Base-by-base conservation (phyloP, 2,113 vertebrate genomes). In the Lepidothrix coronata region DNA sequence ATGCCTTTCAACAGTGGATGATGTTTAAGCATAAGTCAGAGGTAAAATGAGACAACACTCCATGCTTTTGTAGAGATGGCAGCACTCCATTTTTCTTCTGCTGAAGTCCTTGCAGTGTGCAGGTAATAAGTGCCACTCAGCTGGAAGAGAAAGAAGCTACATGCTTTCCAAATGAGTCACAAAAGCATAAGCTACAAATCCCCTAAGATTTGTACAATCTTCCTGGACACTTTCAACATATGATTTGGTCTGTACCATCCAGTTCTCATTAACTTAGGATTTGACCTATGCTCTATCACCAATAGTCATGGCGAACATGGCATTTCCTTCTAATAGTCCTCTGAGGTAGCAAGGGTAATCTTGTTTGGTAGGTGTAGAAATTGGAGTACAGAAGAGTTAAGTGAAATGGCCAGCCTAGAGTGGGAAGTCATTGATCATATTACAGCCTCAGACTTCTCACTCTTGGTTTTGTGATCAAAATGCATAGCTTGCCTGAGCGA, bases 1-100 rank as follows among this genome's bases (percentile, higher is more conserved):
- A 21, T 35, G 73, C 41, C 37, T 91, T 94, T 91, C 72, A 79
- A 14, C 30, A 27, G 65, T 52, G 39, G n/a, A 15, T 84, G 76
- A 76, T 89, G 31, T 66, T 81, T 75, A 62, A 93, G 48, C 65
- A 72, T 78, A 74, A 86, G 76, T 95, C 84, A 93, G 52, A 62
- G 81, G 86, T 91, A 86, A 95, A 87, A 93, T 3, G 5, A 57
- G 80, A 93, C 76, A 82, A 39, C 65, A 72, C 65, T 94, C 55
- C 35, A 44, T 1, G 2, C 39, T 57, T 30, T 51, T 41, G 52
- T 65, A 74, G 54, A 93, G 52, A 85, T 39, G 52, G 59, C 3
- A 3, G 73, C 43, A 71, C 49, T 89, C 74, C 11, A 41, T 75
- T 74, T 92, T 71, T 63, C 59, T 89, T 52, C 88, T 81, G 6